Evolutionary conservation across 2,888 invertebrate species (phyloP).

Genomic region (Eilema griseolum): DNA sequence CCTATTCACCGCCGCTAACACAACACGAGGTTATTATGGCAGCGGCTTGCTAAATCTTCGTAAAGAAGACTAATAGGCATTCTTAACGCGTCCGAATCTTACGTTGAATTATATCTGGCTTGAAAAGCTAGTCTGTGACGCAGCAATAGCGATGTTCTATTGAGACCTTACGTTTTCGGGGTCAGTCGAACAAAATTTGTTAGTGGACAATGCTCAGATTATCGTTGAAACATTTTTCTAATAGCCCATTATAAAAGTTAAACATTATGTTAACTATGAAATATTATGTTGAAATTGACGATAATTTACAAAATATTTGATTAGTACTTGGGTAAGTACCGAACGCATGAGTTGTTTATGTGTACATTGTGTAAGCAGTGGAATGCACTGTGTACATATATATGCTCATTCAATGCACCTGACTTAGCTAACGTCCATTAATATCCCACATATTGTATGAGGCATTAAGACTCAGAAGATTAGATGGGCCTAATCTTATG

Average conservation of each 20-base stretch:
- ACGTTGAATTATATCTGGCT: no score
- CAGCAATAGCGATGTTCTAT: no score
- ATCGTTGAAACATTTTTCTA: not conserved
- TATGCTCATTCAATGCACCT: not conserved
- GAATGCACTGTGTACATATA: not conserved
- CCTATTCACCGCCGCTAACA: no score
- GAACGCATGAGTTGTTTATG: not conserved
- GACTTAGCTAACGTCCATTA: not conserved
- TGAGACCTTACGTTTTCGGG: no score
- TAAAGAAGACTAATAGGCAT: not conserved
- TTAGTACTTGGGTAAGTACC: not conserved
- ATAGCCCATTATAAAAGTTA: not conserved
- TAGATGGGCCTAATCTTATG: not conserved
- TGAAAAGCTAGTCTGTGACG: no score
- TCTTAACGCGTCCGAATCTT: no score
- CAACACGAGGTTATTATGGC: no score
- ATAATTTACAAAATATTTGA: not conserved
- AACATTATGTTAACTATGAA: not conserved
- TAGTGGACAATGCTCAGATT: not conserved
- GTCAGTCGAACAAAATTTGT: not conserved
- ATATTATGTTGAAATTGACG: no score
- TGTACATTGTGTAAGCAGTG: conserved; percentile 4
- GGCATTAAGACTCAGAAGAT: not conserved
- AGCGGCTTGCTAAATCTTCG: not conserved
- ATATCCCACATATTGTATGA: not conserved